Evolutionary conservation across 2,888 invertebrate species (phyloP).

Genomic region (Melanotus villosus): DNA sequence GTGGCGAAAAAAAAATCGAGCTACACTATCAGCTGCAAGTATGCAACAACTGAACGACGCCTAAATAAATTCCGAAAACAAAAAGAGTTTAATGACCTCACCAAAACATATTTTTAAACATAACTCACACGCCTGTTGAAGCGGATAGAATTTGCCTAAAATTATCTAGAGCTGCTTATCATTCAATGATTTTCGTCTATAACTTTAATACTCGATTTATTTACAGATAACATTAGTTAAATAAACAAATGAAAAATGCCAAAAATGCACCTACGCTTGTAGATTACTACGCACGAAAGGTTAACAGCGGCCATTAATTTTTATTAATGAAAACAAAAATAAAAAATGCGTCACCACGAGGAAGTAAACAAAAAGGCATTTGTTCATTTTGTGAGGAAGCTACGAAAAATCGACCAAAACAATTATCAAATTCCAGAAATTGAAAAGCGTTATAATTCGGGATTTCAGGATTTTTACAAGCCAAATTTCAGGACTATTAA

Average conservation of each 20-base stretch:
- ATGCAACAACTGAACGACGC: constrained; percentile 34
- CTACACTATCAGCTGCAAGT: constrained; percentile 25
- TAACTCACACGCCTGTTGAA: constrained; percentile 36
- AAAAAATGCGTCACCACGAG: too few relatives aligned
- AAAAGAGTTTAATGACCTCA: constrained; percentile 45
- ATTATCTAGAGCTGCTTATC: constrained; percentile 30
- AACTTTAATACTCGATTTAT: neutral
- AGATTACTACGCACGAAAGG: too few relatives aligned
- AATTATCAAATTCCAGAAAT: too few relatives aligned
- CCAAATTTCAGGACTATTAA: too few relatives aligned
- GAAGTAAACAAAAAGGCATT: too few relatives aligned
- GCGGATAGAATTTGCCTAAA: constrained; percentile 40
- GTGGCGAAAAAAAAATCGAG: constrained; percentile 20
- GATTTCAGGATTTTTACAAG: too few relatives aligned
- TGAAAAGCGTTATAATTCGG: too few relatives aligned
- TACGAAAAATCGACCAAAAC: too few relatives aligned
- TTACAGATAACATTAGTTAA: constrained; percentile 6
- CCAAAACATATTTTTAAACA: constrained; percentile 42
- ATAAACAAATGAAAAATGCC: neutral
- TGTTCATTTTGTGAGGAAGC: too few relatives aligned
- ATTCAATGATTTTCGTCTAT: constrained; percentile 6
- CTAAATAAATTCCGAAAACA: constrained; percentile 43
- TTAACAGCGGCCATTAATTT: too few relatives aligned
- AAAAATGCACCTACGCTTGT: neutral
- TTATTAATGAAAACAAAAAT: too few relatives aligned